A percentile compares a stretch with the other conserved stretches of the same genome.
These are phyloP conservation scores for Drosophila anomalata DNA, from an alignment of 2,888 invertebrate genomes.

Conservation along the genomic window DNA sequence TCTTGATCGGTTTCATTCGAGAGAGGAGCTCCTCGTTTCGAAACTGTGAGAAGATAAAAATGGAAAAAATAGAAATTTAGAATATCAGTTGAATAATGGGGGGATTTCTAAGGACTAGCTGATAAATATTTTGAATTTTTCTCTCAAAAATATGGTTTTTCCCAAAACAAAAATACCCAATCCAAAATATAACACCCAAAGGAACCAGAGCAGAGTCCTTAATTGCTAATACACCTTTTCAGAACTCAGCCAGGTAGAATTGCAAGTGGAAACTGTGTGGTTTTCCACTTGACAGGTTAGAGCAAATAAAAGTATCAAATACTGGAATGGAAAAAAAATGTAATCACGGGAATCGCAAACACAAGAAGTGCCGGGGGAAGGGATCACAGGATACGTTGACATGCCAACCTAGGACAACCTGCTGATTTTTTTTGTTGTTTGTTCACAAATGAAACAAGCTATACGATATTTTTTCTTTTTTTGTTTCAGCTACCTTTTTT, in stretches of 20 bases:
- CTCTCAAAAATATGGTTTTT: no score
- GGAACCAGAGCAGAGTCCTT: neutral
- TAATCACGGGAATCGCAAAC: constrained; percentile 75
- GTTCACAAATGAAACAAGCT: constrained; percentile 68
- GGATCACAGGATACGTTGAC: constrained; percentile 52
- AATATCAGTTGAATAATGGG: neutral
- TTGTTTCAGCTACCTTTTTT: constrained; percentile 46
- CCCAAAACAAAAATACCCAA: neutral
- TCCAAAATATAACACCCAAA: neutral
- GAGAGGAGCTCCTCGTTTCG: constrained; percentile 82
- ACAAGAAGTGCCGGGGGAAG: constrained; percentile 23
- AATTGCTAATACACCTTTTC: neutral
- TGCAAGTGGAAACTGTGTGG: constrained; percentile 59
- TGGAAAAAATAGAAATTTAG: neutral
- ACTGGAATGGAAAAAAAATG: constrained; percentile 31
- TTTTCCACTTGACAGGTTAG: constrained; percentile 57
- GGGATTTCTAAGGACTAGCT: neutral
- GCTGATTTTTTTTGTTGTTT: constrained; percentile 38
- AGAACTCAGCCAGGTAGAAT: constrained; percentile 41
- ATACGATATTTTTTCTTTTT: constrained; percentile 75
- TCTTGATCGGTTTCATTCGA: constrained; percentile 84
- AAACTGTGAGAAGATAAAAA: constrained; percentile 69
- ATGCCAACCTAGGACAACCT: constrained; percentile 65
- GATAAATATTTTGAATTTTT: neutral
- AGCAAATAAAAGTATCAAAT: constrained; percentile 76